Base-by-base conservation (phyloP, 2,888 invertebrate species). In the Charanyca ferruginea region DNA sequence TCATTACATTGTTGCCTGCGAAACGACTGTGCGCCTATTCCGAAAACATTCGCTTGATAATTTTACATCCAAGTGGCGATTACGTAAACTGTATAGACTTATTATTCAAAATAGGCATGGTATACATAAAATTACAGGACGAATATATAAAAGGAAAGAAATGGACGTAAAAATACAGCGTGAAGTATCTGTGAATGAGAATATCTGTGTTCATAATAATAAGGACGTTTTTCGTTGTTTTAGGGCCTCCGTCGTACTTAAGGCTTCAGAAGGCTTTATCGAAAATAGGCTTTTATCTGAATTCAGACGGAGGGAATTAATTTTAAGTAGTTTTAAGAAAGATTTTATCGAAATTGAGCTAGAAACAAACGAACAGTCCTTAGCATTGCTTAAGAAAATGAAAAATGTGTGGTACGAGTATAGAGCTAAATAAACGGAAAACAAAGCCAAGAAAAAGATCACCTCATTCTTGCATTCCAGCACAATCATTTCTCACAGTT, bases 41-140 rank as follows among this genome's bases (percentile, higher is more conserved):
- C 65, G 44, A 67, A 75, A 73, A 77, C 80, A 83, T 83, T 83
- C 69, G 57, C 74, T 73, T 83, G 79, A 80, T 77, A 83, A 80
- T 83, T 79, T 79, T 61, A 76, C 63, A 77, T 63, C 55, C 73
- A 73, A 69, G 70, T 62, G 66, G 71, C 74, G 72, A 79, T 75
- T 68, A 76, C 73, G 67, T 67, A 73, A 68, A 78, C 69, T 63
- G 54, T 68, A 80, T 78, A 70, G 67, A 73, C 73, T 76, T 83
- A 83, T 81, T 83, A 81, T 80, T 76, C 83, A 76, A 78, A 81
- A 76, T 78, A 80, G 75, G 73, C 60, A 63, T 64, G 45, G 64
- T 78, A 62, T 76, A 73, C 76, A 83, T 74, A 66, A 73, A 83
- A 76, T 80, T 83, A 80, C 66, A 57, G 59, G 53, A 69, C 32